Conservation (phyloP, 2,797 vertebrate species). For the Coregonus ussuriensis region DNA sequence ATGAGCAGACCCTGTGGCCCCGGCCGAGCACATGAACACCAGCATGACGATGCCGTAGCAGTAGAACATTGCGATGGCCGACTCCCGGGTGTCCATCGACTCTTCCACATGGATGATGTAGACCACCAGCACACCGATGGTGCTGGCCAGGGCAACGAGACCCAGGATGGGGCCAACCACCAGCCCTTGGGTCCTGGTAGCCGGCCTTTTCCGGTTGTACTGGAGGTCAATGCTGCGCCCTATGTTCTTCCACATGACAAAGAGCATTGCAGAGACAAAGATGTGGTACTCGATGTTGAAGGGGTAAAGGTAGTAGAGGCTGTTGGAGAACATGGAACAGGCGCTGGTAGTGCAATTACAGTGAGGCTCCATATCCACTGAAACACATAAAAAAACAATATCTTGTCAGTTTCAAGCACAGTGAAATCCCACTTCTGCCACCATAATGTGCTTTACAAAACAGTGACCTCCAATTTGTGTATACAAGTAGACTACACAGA, state of each 20-base stretch:
- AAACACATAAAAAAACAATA: constrained; percentile 50
- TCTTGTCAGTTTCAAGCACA: not conserved
- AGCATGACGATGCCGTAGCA: constrained; percentile 83
- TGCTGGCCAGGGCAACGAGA: constrained; percentile 82
- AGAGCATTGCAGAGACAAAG: constrained; percentile 92
- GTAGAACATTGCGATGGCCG: constrained; percentile 91
- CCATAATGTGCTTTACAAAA: not conserved
- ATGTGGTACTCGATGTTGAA: constrained; percentile 99
- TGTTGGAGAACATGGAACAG: constrained; percentile 86
- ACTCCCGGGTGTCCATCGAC: constrained; percentile 77
- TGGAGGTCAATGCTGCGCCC: constrained; percentile 84
- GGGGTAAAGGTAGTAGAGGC: constrained; percentile 92
- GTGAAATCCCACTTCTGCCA: not conserved
- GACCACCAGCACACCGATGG: constrained; percentile 87
- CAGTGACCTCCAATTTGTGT: too few relatives aligned
- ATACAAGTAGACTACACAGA: too few relatives aligned
- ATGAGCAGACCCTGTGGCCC: constrained; percentile 82
- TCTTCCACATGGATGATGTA: constrained; percentile 88
- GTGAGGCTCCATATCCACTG: constrained; percentile 78
- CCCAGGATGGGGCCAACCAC: constrained; percentile 83
- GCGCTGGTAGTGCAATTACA: constrained; percentile 89
- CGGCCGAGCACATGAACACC: constrained; percentile 83
- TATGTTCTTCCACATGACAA: constrained; percentile 96
- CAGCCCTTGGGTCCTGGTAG: constrained; percentile 74
- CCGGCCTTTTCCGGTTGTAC: constrained; percentile 71